Evolutionary conservation across 2,888 invertebrate genomes (phyloP), one percentile per base, ranked within the genome.

Genomic region (Dynastes maya): DNA sequence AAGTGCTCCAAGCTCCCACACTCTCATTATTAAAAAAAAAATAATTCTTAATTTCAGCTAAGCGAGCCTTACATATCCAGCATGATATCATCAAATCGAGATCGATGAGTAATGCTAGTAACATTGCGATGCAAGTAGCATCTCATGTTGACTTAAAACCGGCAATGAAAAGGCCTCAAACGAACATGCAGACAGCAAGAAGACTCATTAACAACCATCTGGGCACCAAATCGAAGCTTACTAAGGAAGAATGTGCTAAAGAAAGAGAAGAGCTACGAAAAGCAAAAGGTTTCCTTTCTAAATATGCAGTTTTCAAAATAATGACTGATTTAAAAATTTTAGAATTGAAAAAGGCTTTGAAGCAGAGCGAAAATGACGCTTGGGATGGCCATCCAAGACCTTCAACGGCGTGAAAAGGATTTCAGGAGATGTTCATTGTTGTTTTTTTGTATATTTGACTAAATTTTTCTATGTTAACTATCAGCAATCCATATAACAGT

Each of bases 91-190:
- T 89, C 45, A 88, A 88, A 84, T 87, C 87, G n/a, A 85, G 89
- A 16, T 86, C 88, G 16, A 86, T 88, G 85, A 83, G 84, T n/a
- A 82, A 84, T 58, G 88, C 87, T 9, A 87, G 88, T 80, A 80
- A 82, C 37, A 74, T 83, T 64, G 84, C 88, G 2, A 78, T 85
- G 75, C 84, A 85, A 76, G 85, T 86, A 58, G 88, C 88, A 11
- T 82, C 84, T 58, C 85, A 85, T 79, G 82, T 83, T 27, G 88
- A 88, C 80, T 82, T 89, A 68, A 87, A 85, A 81, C 89, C 89
- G 89, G 89, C 88, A 0, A 88, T 88, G 88, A 88, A 87, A 82
- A 82, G 89, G 75, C 89, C 89, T 27, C 85, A 84, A 78, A 88
- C 88, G 22, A 88, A 86, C 80, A 83, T 88, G 82, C 87, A 88